A percentile compares a stretch with the other conserved stretches of the same genome.
phyloP scores from a whole-genome alignment of 2,888 invertebrate genomes.

The Phaedon cochleariae region DNA sequence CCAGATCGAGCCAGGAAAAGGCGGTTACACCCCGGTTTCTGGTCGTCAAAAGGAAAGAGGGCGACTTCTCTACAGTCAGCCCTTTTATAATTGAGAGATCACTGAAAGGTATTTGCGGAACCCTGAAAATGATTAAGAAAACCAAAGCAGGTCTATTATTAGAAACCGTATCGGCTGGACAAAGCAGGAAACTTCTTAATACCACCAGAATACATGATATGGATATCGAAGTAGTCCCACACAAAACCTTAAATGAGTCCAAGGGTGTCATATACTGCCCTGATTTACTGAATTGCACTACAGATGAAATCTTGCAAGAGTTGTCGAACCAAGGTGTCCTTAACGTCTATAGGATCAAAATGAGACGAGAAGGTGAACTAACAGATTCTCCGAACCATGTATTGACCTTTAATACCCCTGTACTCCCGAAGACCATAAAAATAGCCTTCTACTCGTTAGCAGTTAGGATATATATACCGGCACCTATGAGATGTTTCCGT shows the following conservation, averaged over 20 bases:
- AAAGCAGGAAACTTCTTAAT: neutral
- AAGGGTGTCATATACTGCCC: constrained; percentile 1
- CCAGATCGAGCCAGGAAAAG: neutral
- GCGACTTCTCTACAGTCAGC: constrained; percentile 3
- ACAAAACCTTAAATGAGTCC: neutral
- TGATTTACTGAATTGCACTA: neutral
- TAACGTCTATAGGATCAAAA: neutral
- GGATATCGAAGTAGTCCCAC: neutral
- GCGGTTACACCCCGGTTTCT: constrained; percentile 12
- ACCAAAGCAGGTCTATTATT: neutral
- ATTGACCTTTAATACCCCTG: constrained; percentile 5
- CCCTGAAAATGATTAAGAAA: neutral
- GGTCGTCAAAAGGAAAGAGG: constrained; percentile 9
- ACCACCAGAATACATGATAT: neutral
- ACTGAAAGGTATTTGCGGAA: neutral
- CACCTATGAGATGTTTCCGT: constrained; percentile 28
- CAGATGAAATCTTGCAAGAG: neutral
- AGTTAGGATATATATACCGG: constrained; percentile 8
- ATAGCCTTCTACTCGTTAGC: constrained; percentile 3
- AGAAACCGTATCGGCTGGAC: neutral
- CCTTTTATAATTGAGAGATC: neutral
- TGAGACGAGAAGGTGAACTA: neutral
- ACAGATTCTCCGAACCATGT: constrained; percentile 5
- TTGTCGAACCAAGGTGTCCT: neutral
- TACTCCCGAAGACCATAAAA: neutral